Percentiles rank a stretch among this genome's conserved stretches.
phyloP scores from a whole-genome alignment of 2,888 invertebrate genomes.

The Drosophila mimetica region DNA sequence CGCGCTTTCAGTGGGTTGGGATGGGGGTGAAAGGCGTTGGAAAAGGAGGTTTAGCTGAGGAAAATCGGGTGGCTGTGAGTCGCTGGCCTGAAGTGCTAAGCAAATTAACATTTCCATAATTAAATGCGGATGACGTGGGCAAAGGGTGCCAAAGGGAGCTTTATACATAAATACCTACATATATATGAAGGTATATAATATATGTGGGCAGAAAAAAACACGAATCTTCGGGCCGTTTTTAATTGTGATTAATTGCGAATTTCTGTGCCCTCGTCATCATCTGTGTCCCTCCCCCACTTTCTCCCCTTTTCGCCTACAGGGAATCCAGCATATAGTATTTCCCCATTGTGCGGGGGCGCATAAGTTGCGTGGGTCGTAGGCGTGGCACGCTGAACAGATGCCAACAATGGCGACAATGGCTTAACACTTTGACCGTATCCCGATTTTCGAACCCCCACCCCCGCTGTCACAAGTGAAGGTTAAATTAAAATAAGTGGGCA shows the following conservation, averaged over 20 bases:
- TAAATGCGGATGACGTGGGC: slow-evolving; percentile 63
- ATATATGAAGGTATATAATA: slow-evolving; percentile 2
- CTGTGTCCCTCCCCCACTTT: neutral
- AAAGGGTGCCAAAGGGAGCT: slow-evolving; percentile 5
- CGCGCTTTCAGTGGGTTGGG: slow-evolving; percentile 19
- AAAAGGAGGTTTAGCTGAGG: too few species aligned
- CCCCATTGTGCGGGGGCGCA: slow-evolving; percentile 27
- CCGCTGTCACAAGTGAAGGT: slow-evolving; percentile 19
- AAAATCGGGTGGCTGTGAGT: slow-evolving; percentile 6
- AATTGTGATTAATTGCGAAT: slow-evolving; percentile 50
- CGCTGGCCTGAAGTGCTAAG: slow-evolving; percentile 61
- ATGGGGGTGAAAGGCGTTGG: neutral
- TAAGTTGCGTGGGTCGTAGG: slow-evolving; percentile 32
- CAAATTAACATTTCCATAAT: slow-evolving; percentile 78
- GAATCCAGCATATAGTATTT: slow-evolving; percentile 15
- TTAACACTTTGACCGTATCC: slow-evolving; percentile 61
- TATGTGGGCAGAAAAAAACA: neutral
- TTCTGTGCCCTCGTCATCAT: slow-evolving; percentile 28
- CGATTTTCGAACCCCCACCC: neutral
- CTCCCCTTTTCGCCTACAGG: too few species aligned
- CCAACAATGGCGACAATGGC: slow-evolving; percentile 45
- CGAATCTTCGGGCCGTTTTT: slow-evolving; percentile 37
- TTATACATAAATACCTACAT: neutral
- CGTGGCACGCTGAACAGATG: slow-evolving; percentile 37
- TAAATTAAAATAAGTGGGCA: slow-evolving; percentile 63